Conservation (phyloP, 1,140 invertebrate species). For the Nasonia vitripennis region DNA sequence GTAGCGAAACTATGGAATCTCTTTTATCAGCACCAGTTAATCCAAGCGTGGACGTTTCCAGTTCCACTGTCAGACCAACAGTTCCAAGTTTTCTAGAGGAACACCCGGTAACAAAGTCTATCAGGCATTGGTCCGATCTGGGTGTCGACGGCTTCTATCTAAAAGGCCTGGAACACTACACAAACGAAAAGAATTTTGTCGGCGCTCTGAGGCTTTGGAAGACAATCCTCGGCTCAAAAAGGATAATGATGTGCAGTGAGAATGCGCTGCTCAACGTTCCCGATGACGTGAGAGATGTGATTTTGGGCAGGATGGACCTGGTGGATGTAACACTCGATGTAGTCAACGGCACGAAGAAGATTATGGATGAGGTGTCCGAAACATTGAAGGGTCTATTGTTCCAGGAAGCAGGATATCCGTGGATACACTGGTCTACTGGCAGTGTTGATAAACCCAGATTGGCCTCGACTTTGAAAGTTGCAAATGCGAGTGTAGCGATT, state of each 20-base stretch:
- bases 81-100: constrained; percentile 51
- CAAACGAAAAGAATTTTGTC: constrained; percentile 70
- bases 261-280: constrained; percentile 74
- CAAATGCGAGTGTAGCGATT: constrained; percentile 79
- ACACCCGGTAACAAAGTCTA: constrained; percentile 74
- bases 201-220: constrained; percentile 81
- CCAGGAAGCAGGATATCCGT: constrained; percentile 78
- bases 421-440: constrained; percentile 87
- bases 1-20: constrained; percentile 57
- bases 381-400: constrained; percentile 78
- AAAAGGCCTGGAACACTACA: constrained; percentile 78
- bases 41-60: neutral
- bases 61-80: neutral
- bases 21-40: constrained; percentile 54
- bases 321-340: constrained; percentile 82
- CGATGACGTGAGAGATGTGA: constrained; percentile 67
- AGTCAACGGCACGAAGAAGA: constrained; percentile 75
- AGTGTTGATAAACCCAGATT: constrained; percentile 78
- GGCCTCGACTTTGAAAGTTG: constrained; percentile 72
- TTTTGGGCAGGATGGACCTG: constrained; percentile 82
- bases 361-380: constrained; percentile 77
- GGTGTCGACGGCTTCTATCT: constrained; percentile 89
- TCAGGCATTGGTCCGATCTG: constrained; percentile 80
- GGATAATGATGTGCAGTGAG: constrained; percentile 82
- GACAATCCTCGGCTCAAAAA: constrained; percentile 76